These are phyloP conservation scores for Heptranchias perlo DNA, from an alignment of 2,113 vertebrate genomes.

Conservation along the genomic window DNA sequence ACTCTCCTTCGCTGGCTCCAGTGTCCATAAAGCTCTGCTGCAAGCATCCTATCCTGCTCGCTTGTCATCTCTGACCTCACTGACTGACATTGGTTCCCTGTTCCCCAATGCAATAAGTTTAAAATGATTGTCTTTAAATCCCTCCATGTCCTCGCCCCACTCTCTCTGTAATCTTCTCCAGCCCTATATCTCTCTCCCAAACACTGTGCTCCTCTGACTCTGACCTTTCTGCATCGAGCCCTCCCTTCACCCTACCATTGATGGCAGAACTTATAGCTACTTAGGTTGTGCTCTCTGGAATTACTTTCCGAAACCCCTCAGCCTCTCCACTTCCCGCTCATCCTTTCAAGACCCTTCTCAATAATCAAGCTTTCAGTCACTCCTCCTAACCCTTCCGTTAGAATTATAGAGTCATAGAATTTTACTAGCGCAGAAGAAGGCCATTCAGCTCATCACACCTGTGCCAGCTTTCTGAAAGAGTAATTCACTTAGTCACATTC, in stretches of 20 bases:
- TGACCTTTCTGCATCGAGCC: too few species aligned
- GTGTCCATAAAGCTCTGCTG: too few species aligned
- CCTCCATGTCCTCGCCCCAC: neutral
- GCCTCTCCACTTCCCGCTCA: neutral
- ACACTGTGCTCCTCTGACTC: neutral
- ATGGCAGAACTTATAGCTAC: too few species aligned
- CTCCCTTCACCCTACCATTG: too few species aligned
- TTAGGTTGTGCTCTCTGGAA: too few species aligned
- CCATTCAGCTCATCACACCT: neutral
- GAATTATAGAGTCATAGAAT: neutral
- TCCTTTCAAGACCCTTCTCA: neutral
- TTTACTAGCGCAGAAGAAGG: neutral
- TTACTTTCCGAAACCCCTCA: neutral
- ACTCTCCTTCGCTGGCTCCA: too few species aligned
- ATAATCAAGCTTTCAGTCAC: neutral
- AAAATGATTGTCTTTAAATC: neutral
- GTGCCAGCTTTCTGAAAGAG: neutral
- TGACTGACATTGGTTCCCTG: too few species aligned
- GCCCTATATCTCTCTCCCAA: neutral
- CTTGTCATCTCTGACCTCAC: too few species aligned
- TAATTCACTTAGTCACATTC: neutral
- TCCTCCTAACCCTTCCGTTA: neutral
- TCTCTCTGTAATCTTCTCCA: neutral
- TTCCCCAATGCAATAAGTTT: too few species aligned
- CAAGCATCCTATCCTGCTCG: too few species aligned